Evolutionary conservation across 2,113 vertebrate species (phyloP), one percentile per base, ranked within the genome.

Genomic region (Notarius lentiginosus): DNA sequence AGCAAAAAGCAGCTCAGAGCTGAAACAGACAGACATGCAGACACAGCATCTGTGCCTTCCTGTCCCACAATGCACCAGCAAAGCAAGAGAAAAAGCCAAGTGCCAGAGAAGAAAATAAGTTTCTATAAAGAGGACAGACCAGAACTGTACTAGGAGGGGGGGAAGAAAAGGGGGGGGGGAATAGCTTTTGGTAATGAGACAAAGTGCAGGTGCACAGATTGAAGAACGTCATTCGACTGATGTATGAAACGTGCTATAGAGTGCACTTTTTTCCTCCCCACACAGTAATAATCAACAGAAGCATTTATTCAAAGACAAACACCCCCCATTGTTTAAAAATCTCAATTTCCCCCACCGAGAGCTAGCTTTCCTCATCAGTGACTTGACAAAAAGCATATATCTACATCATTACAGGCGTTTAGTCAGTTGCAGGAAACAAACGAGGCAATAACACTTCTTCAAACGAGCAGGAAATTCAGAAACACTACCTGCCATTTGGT

Each of bases 121-220:
- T 60, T 55, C 30, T 47, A 47, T 63, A 47, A 60, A 72, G 20
- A 68, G 24, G 34, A 85, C 65, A 27, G 75, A 73, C 5, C n/a
- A 55, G 63, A 86, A 77, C 85, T 75, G 72, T 60, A 81, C 77
- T 56, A 84, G 75, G 79, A 79, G 58, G 9, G 0, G 70, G 30
- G n/a, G 79, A 49, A 47, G 58, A 18, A 65, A 15, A 80, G 53
- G 4, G 6, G 56, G 1, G 1, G 24, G 47, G 14, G 60, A 82
- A 24, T 84, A 76, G 58, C 18, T 84, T 89, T 91, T 91, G 92
- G 92, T 92, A 90, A 88, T 87, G 83, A 89, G 79, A 91, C 91
- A 94, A 94, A 94, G 94, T 94, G 94, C 94, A 91, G 92, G 92
- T 86, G 94, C 92, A 93, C 94, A 93, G 93, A 94, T 93, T 94